These are phyloP conservation scores for Ophion costatus DNA, from an alignment of 2,888 invertebrate genomes.

Conservation along the genomic window DNA sequence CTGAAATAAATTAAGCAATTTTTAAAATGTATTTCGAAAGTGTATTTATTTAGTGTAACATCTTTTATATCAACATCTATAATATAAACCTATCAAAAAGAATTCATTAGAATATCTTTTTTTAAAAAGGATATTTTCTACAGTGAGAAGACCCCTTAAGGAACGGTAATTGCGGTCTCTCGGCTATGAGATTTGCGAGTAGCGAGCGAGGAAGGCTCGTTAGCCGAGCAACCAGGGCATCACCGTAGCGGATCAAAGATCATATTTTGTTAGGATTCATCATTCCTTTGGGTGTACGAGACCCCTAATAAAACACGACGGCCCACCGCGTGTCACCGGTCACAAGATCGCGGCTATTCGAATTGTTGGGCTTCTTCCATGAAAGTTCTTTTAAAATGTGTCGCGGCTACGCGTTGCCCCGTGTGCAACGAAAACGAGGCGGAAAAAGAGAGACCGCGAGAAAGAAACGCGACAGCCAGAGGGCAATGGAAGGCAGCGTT, in stretches of 20 bases:
- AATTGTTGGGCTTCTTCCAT: too few relatives aligned
- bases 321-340: neutral
- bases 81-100: too few relatives aligned
- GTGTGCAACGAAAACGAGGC: slow-evolving; percentile 43
- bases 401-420: neutral
- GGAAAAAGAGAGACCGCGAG: slow-evolving; percentile 27
- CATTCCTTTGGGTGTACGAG: neutral
- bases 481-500: slow-evolving; percentile 57
- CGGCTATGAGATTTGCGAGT: slow-evolving; percentile 35
- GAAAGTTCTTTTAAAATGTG: too few relatives aligned
- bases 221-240: slow-evolving; percentile 54
- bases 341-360: too few relatives aligned
- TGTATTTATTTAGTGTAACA: too few relatives aligned
- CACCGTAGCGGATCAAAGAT: slow-evolving; percentile 49
- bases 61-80: too few relatives aligned
- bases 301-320: too few relatives aligned
- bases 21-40: too few relatives aligned
- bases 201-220: slow-evolving; percentile 57
- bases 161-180: slow-evolving; percentile 43
- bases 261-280: slow-evolving; percentile 25
- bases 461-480: slow-evolving; percentile 12
- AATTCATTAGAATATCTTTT: too few relatives aligned
- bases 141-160: too few relatives aligned
- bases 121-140: too few relatives aligned
- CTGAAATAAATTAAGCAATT: too few relatives aligned